Base-by-base conservation (phyloP, 2,797 vertebrate genomes). In the Simalia tracyae region DNA sequence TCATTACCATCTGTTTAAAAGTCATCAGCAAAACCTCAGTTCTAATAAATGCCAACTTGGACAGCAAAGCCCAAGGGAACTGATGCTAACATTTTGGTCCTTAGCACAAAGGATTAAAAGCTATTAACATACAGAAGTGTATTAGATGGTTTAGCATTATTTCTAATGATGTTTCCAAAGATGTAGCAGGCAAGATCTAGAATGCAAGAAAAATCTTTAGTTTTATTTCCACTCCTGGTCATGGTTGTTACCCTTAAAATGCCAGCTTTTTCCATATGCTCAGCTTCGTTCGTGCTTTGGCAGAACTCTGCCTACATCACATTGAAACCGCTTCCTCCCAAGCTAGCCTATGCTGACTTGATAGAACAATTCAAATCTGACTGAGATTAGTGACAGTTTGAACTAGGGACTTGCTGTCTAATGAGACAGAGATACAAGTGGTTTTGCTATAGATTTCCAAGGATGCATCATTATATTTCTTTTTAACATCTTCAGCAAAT, bases 1-100 rank as follows among this genome's bases (percentile, higher is more conserved):
- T 96, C 95, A 94, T 93, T 97, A 96, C 95, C 97, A 97, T 95
- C 95, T 97, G 96, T 94, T 66, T 93, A 93, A 94, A 95, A 94
- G n/a, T 88, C 56, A 63, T 91, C 92, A 92, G 91, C 92, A 76
- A 95, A 68, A 94, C 87, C 1, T 6, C 12, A 50, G 91, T 94
- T 93, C 95, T 86, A 87, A 89, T 94, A 92, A 89, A 86, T 94
- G 76, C 87, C 93, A 2, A 94, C 92, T 91, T 24, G 94, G 64
- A 66, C 92, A 94, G 86, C 54, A 94, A 95, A 96, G 95, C 91
- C 90, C 12, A 11, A 59, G 54, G 61, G 91, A 36, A 59, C 86
- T 92, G 93, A 96, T 95, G 92, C 89, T 85, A 96, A 95, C 63
- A 90, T 91, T 92, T 91, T 92, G 95, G 89, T 93, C 94, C 92